Conservation (phyloP, 2,888 invertebrate species). For the Arrhopalites spinosus region DNA sequence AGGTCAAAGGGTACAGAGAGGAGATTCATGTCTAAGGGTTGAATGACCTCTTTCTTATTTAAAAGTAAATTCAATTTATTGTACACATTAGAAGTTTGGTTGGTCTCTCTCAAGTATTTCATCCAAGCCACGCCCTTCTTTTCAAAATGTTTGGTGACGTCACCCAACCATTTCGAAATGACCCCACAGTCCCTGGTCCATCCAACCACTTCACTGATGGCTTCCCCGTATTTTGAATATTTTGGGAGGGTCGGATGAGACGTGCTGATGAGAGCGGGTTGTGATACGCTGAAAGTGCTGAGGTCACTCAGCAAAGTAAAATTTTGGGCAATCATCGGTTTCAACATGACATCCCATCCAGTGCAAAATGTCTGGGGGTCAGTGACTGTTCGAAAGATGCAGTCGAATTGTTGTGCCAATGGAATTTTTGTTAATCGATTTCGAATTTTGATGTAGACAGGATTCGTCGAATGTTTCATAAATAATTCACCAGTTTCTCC, state of each 20-base stretch:
- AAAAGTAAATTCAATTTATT: too few species aligned
- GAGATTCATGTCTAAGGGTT: too few species aligned
- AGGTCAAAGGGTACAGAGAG: too few species aligned
- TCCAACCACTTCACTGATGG: neutral
- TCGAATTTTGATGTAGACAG: neutral
- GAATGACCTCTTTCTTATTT: too few species aligned
- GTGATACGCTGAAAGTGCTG: neutral
- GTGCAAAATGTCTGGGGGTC: neutral
- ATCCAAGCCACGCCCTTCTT: neutral
- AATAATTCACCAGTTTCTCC: neutral
- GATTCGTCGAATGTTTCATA: neutral
- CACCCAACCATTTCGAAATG: neutral
- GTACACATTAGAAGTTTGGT: too few species aligned
- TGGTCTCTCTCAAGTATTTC: neutral
- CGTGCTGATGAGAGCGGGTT: neutral
- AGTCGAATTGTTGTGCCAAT: neutral
- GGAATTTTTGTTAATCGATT: neutral
- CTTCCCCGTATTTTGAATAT: constrained; percentile 1
- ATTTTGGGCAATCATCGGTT: neutral
- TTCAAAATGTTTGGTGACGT: neutral
- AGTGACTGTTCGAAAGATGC: neutral
- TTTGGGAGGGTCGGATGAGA: neutral
- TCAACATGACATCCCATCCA: neutral
- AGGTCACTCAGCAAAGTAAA: neutral
- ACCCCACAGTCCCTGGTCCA: neutral